Evolutionary conservation across 2,888 invertebrate species (phyloP).

Genomic region (Galerucella pusilla): DNA sequence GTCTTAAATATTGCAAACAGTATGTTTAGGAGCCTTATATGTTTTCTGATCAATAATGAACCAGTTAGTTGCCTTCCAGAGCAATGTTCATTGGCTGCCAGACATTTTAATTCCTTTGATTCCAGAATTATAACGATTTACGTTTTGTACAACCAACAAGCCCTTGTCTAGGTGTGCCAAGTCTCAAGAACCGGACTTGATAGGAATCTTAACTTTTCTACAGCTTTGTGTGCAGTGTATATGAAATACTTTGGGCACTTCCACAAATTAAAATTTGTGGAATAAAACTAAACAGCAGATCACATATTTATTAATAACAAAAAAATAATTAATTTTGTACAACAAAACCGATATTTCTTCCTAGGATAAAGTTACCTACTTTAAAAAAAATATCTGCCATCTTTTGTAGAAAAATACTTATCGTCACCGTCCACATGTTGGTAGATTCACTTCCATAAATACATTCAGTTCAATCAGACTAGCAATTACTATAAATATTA

Average conservation of each 20-base stretch:
- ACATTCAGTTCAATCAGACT: constrained; percentile 28
- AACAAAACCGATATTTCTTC: not conserved
- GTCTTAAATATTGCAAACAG: too few species aligned
- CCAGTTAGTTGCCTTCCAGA: too few species aligned
- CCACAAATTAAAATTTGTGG: constrained; percentile 1
- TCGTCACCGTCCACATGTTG: constrained; percentile 16
- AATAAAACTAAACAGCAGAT: not conserved
- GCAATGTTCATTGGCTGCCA: too few species aligned
- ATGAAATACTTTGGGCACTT: not conserved
- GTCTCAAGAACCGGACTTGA: too few species aligned
- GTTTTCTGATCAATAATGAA: too few species aligned
- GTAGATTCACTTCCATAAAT: constrained; percentile 28
- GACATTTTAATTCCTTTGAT: too few species aligned
- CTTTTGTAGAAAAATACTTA: not conserved
- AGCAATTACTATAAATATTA: constrained; percentile 23
- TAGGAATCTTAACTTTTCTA: too few species aligned
- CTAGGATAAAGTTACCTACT: not conserved
- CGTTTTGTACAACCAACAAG: too few species aligned
- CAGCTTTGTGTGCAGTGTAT: not conserved
- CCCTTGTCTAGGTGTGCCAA: too few species aligned
- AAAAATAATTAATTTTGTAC: not conserved
- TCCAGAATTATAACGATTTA: too few species aligned
- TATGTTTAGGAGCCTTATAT: too few species aligned
- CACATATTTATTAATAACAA: not conserved
- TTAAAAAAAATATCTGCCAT: too few species aligned